Evolutionary conservation across 92 coral and sea anemone species (phyloP), one percentile per base, ranked within the genome.

Genomic region (Phenganax subtilis): DNA sequence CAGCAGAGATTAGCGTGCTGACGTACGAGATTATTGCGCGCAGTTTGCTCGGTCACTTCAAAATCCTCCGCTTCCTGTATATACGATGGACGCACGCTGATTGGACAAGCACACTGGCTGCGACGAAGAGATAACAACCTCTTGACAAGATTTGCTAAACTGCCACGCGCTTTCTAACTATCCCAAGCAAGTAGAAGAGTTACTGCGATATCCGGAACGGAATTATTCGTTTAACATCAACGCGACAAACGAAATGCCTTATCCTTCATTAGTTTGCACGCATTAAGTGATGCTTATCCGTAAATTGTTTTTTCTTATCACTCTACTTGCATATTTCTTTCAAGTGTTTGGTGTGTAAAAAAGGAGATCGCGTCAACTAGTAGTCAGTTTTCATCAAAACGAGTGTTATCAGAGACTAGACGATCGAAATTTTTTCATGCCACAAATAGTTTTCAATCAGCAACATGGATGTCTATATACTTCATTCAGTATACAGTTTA

Each of bases 61-160:
- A 56, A 77, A 77, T 31, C 28, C 55, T 77, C 71, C 71, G 82
- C 66, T 77, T 77, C 82, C 82, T 60, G 82, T 62, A 28, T 62
- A 9, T 37, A 52, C 63, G 52, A 62, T 28, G 28, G 55, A 62
- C 29, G 70, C 82, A 47, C 57, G 70, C 57, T 77, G 52, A 77
- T 77, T 77, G 82, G 82, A 7, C 53, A 31, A 64, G 15, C 71
- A 15, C 55, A 31, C 82, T 30, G 82, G 82, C 82, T 77, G 82
- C 82, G 72, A 60, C 15, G 82, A 77, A 59, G 82, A 77, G 82
- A 77, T 77, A 77, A 77, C 82, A 59, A 60, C 64, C 11, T 77
- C 71, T 77, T 62, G 82, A 77, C 82, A 77, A 59, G 71, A 20
- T 71, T 60, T 60, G 70, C 71, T 58, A 77, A 77, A 58, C 71